A percentile compares a stretch with the other conserved stretches of the same genome.
These are phyloP conservation scores for Octonoba sinensis DNA, from an alignment of 2,888 invertebrate genomes.

Conservation along the genomic window DNA sequence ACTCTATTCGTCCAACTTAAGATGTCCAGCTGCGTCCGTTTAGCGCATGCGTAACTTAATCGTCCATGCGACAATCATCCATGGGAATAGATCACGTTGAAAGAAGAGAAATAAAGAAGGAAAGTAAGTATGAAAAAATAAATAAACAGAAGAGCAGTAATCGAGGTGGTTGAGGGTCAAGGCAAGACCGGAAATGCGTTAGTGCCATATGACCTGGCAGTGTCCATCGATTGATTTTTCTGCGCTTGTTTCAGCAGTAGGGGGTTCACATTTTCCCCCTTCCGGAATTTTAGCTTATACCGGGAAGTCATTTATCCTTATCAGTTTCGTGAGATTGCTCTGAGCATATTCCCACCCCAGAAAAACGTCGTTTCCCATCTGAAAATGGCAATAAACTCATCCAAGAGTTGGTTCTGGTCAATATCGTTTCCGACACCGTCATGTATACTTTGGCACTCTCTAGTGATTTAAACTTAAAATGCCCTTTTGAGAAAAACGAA, in stretches of 20 bases:
- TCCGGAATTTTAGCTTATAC: background rate
- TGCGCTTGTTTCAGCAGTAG: slow-evolving; percentile 11
- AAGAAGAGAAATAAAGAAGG: slow-evolving; percentile 7
- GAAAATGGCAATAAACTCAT: background rate
- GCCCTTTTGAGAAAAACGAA: too few relatives aligned
- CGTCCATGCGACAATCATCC: slow-evolving; percentile 36
- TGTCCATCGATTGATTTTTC: slow-evolving; percentile 52
- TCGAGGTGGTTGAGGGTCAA: slow-evolving; percentile 41
- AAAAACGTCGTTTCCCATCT: background rate
- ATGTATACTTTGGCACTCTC: too few relatives aligned
- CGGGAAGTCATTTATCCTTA: slow-evolving; percentile 9
- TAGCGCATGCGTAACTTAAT: slow-evolving; percentile 31
- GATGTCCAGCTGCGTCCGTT: slow-evolving; percentile 5
- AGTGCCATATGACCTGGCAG: slow-evolving; percentile 50
- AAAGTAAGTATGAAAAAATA: background rate
- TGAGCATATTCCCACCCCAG: background rate
- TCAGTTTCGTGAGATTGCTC: slow-evolving; percentile 3
- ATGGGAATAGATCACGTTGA: slow-evolving; percentile 18
- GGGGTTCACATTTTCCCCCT: background rate
- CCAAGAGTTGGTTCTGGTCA: too few relatives aligned
- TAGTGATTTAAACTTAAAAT: too few relatives aligned
- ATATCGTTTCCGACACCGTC: too few relatives aligned
- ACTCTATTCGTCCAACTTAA: background rate
- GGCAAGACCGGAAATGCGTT: slow-evolving; percentile 59
- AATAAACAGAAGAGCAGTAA: slow-evolving; percentile 11